Evolutionary conservation across 2,888 invertebrate genomes (phyloP), one percentile per base, ranked within the genome.

Genomic region (Silvanus unidentatus): DNA sequence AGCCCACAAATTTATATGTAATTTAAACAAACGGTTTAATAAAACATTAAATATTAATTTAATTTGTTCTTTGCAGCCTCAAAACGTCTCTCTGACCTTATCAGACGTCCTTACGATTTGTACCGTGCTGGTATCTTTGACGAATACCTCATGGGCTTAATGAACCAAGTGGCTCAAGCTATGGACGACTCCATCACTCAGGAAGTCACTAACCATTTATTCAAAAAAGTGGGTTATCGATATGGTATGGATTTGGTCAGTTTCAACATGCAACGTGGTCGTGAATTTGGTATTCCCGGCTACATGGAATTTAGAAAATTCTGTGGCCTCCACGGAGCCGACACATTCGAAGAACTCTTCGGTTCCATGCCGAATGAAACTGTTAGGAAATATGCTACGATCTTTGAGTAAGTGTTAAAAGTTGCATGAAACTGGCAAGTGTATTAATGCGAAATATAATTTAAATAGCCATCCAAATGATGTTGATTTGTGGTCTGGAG

Each of bases 401-500:
- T 92, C 62, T 92, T 89, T 64, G 87, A 88, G 81, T 85, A 65
- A 76, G 78, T 75, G 13, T 42, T 22, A 3, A 12, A n/a, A n/a
- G n/a, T n/a, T n/a, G n/a, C n/a, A n/a, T n/a, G n/a, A n/a, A n/a
- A n/a, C n/a, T n/a, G n/a, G n/a, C n/a, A n/a, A n/a, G n/a, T n/a
- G n/a, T n/a, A n/a, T n/a, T n/a, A n/a, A n/a, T n/a, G n/a, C n/a
- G n/a, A n/a, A n/a, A n/a, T 11, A 9, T 38, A 14, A 14, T 47
- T n/a, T 12, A 13, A 66, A 2, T 60, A 87, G 86, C 50, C 87
- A 90, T 69, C 92, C 93, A 1, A 79, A 85, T 48, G 96, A 96
- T 69, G 89, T 96, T 38, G 95, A 96, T 75, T 75, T 95, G 43
- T 96, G 94, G 91, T 90, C 92, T 12, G 95, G 93, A 39, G 95